phyloP scores from a whole-genome alignment of 2,113 vertebrate genomes.

The Sapayoa aenigma region DNA sequence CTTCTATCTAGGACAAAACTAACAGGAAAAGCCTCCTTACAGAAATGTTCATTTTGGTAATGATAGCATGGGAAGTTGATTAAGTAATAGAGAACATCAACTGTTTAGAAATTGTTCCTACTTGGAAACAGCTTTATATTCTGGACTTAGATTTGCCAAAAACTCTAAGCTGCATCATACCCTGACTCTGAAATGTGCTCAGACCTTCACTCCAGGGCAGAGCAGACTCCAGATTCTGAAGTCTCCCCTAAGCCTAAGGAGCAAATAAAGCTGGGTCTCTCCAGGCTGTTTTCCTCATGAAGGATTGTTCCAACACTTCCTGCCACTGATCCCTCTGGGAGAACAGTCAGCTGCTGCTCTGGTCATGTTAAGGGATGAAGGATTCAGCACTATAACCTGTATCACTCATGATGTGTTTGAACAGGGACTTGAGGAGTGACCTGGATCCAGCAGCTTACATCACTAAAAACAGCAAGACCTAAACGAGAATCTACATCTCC shows the following conservation, averaged over 20 bases:
- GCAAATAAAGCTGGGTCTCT: background rate
- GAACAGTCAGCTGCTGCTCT: background rate
- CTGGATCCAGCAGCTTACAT: background rate
- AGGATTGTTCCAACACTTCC: background rate
- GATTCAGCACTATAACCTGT: background rate
- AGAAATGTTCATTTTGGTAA: background rate
- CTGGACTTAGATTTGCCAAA: background rate
- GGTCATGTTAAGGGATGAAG: background rate
- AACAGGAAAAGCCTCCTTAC: background rate
- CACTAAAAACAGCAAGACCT: background rate
- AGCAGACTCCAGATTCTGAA: background rate
- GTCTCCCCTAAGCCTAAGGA: background rate
- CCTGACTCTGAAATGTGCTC: background rate
- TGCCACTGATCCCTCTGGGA: background rate
- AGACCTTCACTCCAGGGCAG: background rate
- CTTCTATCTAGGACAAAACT: background rate
- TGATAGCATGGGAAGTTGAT: accelerated
- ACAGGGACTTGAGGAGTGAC: background rate
- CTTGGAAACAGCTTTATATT: background rate
- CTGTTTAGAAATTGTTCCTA: background rate
- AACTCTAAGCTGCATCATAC: background rate
- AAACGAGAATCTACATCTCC: background rate
- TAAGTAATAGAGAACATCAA: background rate
- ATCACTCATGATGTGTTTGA: background rate
- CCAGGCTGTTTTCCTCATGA: background rate